phyloP scores from a whole-genome alignment of 2,888 invertebrate species.

The Lochmaea capreae region DNA sequence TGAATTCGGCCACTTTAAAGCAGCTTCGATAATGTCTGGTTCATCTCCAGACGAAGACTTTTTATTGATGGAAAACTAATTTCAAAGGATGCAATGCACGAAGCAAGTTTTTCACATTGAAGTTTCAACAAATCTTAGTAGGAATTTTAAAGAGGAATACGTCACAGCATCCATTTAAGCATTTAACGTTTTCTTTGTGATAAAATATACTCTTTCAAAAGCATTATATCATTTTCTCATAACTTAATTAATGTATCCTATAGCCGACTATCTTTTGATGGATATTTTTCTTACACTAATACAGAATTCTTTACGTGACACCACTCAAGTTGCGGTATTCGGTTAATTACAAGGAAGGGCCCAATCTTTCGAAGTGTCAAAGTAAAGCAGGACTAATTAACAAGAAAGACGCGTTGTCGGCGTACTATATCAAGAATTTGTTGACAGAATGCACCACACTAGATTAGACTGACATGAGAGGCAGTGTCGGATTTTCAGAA shows the following conservation, averaged over 20 bases:
- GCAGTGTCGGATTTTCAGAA: neutral
- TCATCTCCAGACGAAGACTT: too few species aligned
- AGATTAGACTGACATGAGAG: neutral
- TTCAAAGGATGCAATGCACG: too few species aligned
- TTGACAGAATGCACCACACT: conserved; percentile 9
- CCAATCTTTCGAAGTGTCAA: conserved; percentile 62
- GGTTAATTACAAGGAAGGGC: conserved; percentile 59
- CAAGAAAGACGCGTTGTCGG: conserved; percentile 52
- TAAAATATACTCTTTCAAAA: neutral
- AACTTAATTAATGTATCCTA: neutral
- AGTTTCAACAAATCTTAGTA: too few species aligned
- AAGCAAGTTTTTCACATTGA: too few species aligned
- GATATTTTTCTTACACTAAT: neutral
- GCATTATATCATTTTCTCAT: neutral
- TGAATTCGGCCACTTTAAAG: too few species aligned
- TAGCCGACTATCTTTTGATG: neutral
- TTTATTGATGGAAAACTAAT: too few species aligned
- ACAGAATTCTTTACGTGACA: conserved; percentile 2
- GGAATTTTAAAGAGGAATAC: too few species aligned
- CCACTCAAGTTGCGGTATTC: conserved; percentile 50
- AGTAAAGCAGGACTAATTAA: conserved; percentile 58
- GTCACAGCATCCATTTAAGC: too few species aligned
- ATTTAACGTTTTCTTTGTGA: too few species aligned
- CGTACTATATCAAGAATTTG: conserved; percentile 39
- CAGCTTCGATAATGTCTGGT: too few species aligned